Conservation (phyloP, 2,797 vertebrate species). For the Lepus townsendii region DNA sequence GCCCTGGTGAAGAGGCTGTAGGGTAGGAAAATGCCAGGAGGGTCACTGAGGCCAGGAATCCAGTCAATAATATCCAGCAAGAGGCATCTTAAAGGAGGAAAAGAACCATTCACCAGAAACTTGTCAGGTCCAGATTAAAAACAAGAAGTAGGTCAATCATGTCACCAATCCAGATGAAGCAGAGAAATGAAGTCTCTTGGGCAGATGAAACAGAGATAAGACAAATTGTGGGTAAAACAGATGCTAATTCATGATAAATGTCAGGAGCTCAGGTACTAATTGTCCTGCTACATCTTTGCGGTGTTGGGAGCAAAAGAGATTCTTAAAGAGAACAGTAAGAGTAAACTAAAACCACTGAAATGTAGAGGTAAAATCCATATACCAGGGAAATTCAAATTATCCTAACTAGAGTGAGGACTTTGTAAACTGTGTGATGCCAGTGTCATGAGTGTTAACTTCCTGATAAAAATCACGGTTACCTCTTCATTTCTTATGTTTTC, state of each 20-base stretch:
- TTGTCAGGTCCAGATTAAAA: not conserved
- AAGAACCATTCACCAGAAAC: conserved; percentile 7
- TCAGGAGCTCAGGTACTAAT: not conserved
- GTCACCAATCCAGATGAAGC: not conserved
- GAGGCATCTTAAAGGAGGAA: not conserved
- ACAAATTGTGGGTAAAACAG: not conserved
- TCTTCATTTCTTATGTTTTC: conserved; percentile 54
- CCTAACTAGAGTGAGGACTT: conserved; percentile 15
- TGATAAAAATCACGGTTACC: not conserved
- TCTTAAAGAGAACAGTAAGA: not conserved
- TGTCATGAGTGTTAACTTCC: not conserved
- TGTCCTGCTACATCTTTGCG: not conserved
- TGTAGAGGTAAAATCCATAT: conserved; percentile 56
- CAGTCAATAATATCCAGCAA: not conserved
- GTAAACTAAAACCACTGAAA: conserved; percentile 37
- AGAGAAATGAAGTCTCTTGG: not conserved
- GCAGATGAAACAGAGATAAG: not conserved
- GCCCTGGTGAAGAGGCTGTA: not conserved
- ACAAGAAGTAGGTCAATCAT: not conserved
- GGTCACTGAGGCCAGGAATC: not conserved
- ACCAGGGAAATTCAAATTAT: conserved; percentile 61
- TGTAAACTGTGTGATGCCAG: not conserved
- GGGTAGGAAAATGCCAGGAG: not conserved
- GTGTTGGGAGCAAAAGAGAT: not conserved
- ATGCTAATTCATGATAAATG: not conserved